Conservation (phyloP, 2,888 invertebrate species). For the Halictus ligatus region DNA sequence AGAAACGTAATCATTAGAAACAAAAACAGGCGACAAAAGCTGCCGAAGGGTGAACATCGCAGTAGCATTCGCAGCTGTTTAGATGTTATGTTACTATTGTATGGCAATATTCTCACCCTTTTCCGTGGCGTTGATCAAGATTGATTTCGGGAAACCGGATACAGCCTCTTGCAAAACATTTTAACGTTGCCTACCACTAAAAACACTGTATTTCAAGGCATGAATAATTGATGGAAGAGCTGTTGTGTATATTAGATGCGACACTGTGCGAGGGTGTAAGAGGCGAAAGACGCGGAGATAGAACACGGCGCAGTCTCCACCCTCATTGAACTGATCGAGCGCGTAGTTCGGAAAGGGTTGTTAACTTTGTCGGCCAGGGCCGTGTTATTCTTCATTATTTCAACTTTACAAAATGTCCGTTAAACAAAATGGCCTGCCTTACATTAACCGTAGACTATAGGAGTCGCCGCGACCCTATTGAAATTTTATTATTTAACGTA, state of each 20-base stretch:
- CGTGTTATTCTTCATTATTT: background rate
- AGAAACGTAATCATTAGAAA: background rate
- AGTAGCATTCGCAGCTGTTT: constrained; percentile 15
- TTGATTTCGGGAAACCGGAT: background rate
- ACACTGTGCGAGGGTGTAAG: constrained; percentile 17
- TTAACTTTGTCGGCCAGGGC: constrained; percentile 24
- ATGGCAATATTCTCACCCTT: constrained; percentile 5
- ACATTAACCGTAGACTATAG: background rate
- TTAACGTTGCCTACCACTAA: background rate
- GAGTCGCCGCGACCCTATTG: background rate
- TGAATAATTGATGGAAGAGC: constrained; percentile 15
- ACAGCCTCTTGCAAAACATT: constrained; percentile 22
- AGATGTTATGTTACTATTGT: background rate
- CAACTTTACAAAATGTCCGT: background rate
- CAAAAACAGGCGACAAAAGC: background rate
- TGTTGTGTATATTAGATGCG: constrained; percentile 15
- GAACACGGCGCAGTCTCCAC: constrained; percentile 75
- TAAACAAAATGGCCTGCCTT: background rate
- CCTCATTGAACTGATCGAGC: constrained; percentile 71
- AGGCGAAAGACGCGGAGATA: constrained; percentile 33
- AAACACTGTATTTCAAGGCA: background rate
- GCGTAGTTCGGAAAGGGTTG: constrained; percentile 53
- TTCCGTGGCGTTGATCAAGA: background rate
- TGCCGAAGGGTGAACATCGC: constrained; percentile 6
- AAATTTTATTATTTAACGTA: background rate